Evolutionary conservation across 1,140 invertebrate species (phyloP), one percentile per base, ranked within the genome.

Genomic region (Chymomyza costata): DNA sequence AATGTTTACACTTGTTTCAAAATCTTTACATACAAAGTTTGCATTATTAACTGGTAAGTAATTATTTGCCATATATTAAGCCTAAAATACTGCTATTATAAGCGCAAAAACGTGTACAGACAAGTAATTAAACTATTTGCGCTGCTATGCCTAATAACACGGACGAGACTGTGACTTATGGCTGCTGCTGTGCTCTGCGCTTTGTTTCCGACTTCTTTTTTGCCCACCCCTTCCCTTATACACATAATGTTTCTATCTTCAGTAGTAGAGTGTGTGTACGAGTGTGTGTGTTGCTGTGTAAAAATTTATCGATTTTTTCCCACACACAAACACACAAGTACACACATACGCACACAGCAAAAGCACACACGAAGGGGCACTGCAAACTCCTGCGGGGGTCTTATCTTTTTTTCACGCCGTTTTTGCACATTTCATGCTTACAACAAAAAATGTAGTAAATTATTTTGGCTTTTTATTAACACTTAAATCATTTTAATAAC

Each of bases 221-320:
- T 25, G 44, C 16, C 13, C 11, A 8, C 40, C 32, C 48, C 62
- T 30, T 47, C 34, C 15, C 61, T 40, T 50, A 14, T 54, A 28
- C 15, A 48, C 30, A 55, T 40, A 34, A 25, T 49, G 51, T 14
- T 39, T 30, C 15, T 45, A 18, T 51, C 31, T 48, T 21, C 32
- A n/a, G n/a, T n/a, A n/a, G n/a, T n/a, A n/a, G 38, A 41, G 21
- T 34, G 11, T 13, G 8, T 8, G 13, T 34, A 17, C 45, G 38
- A 61, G 32, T 54, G 39, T 58, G 11, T 53, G 41, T 56, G 37
- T 34, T 47, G 21, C 48, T 52, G 60, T 70, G 71, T 76, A 59
- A 34, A 50, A 67, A 57, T 54, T 47, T 78, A 78, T 78, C 62
- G 73, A 78, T 78, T 78, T 67, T 80, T 68, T 51, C 59, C 43